Base-by-base conservation (phyloP, 1,140 invertebrate genomes). In the Schmidtea mediterranea region DNA sequence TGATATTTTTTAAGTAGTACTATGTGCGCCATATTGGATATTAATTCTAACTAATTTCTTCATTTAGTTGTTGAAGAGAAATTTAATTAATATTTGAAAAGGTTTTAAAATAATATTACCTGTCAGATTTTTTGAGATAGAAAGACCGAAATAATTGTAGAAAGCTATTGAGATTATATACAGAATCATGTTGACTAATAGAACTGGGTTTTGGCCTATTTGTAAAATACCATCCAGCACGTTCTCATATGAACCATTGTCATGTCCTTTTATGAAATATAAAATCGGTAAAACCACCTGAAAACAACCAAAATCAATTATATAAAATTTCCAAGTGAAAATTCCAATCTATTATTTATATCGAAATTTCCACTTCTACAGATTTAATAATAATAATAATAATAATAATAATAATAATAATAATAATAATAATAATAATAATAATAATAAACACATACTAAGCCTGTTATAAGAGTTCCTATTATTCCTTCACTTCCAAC, bases 111-210 rank as follows among this genome's bases (percentile, higher is more conserved):
- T 26, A 26, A 36, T 36, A 38, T 43, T 52, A 62, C 60, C 60
- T 54, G 60, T 62, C 5, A 62, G 51, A 19, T 58, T 60, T 43
- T 57, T 59, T 5, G 60, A 61, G 15, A 62, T 58, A 24, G 60
- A 56, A 36, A 62, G 47, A 15, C 60, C 59, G 57, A 62, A 62
- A 50, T 61, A 62, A 49, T 62, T 62, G 46, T 62, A 62, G 46
- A 62, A 62, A 18, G 59, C 60, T 18, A 62, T 62, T 22, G 59
- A 62, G 0, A 51, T 22, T 2, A 62, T 54, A 48, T 62, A 62
- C 2, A 61, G 53, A 1, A 62, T 49, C 50, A 58, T 60, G 47
- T 61, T 58, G 9, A 56, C 52, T 9, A 61, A 49, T 2, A 62
- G 52, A 37, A 50, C 49, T 8, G 55, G 51, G 39, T 54, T 56